Base-by-base conservation (phyloP, 2,888 invertebrate species). In the Macrosiphum euphorbiae region DNA sequence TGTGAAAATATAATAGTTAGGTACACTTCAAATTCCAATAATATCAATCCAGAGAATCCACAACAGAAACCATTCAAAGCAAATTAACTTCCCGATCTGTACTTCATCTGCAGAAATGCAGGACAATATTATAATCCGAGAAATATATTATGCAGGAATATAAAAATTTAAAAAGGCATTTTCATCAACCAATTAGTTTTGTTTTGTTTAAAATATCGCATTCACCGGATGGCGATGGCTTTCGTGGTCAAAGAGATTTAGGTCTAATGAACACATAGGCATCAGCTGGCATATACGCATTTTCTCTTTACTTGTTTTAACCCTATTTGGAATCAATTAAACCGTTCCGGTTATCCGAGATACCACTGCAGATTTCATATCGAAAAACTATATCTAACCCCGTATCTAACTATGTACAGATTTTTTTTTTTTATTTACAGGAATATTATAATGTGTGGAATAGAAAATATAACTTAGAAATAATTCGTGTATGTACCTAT, bases 251-350 rank as follows among this genome's bases (percentile, higher is more conserved):
- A 86, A 85, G 24, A 47, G 11, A 35, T 91, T 41, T 47, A 91
- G 91, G n/a, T 85, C 44, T 90, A 86, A 61, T 35, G 58, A 55
- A 91, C n/a, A 47, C 35, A 78, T 20, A 78, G n/a, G 50, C 26
- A 84, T n/a, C 10, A 47, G 47, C 26, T 55, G 3, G 28, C 8
- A 8, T 11, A 85, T n/a, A 58, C 44, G n/a, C 47, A 58, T 91
- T 85, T 35, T 85, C 91, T 91, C n/a, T 61, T 35, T 61, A 92
- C 87, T 87, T 4, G 61, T 92, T 87, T 50, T 92, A 35, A 92
- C 92, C 87, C 26, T 87, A 92, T 87, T 87, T 58, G 92, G 61
- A 35, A 87, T 87, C 26, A 26, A 61, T 61, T 87, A 61, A 26
- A 86, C 47, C 50, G 47, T 50, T 92, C 92, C 92, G 87, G 92